These are phyloP conservation scores for Acanthoscelides obtectus DNA, from an alignment of 2,888 invertebrate genomes.

Conservation along the genomic window DNA sequence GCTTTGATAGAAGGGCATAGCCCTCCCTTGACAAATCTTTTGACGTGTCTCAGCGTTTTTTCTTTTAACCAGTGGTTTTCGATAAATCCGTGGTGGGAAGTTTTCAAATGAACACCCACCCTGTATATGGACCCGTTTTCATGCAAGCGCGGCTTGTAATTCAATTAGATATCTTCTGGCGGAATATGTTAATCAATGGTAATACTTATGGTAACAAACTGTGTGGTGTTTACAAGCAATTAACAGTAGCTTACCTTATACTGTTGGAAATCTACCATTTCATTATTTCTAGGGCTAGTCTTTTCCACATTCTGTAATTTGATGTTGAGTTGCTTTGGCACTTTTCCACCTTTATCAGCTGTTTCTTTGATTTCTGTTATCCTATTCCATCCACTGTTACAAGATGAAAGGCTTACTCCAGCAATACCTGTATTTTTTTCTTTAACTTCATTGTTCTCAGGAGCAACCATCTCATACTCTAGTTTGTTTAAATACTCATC, in stretches of 20 bases:
- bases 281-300: background rate
- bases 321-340: background rate
- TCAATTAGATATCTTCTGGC: too few relatives aligned
- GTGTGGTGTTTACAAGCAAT: too few relatives aligned
- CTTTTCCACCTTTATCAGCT: background rate
- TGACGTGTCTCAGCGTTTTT: too few relatives aligned
- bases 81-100: too few relatives aligned
- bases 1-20: too few relatives aligned
- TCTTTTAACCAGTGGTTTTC: too few relatives aligned
- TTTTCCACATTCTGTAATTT: background rate
- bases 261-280: background rate
- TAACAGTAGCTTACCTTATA: background rate
- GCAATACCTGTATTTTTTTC: background rate
- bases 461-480: constrained; percentile 20
- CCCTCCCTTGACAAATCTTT: too few relatives aligned
- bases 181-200: too few relatives aligned
- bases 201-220: too few relatives aligned
- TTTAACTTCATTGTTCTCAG: constrained; percentile 4
- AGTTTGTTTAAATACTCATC: constrained; percentile 32
- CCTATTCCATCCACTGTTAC: background rate
- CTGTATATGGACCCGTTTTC: too few relatives aligned
- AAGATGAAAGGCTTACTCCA: background rate
- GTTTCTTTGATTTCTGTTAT: background rate
- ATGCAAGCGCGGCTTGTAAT: too few relatives aligned
- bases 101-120: too few relatives aligned